These are phyloP conservation scores for Wasmannia auropunctata DNA, from an alignment of 1,140 invertebrate species.

Conservation along the genomic window DNA sequence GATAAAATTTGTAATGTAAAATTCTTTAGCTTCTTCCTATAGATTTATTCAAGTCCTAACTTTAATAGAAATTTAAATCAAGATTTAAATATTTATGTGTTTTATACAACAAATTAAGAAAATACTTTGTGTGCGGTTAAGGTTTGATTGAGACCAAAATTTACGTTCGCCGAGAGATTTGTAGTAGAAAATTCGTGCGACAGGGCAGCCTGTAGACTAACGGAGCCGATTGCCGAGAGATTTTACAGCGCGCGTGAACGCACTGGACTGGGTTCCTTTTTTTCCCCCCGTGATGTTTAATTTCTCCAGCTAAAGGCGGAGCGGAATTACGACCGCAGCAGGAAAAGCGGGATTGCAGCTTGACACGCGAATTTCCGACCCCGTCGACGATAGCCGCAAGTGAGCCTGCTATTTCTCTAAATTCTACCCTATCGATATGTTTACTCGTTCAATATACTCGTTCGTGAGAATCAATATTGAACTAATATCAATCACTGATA, in stretches of 20 bases:
- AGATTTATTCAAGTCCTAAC: neutral
- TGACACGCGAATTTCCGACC: constrained; percentile 29
- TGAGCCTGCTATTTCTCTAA: constrained; percentile 14
- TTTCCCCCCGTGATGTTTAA: constrained; percentile 17
- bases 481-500: neutral
- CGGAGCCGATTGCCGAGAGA: constrained; percentile 16
- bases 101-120: neutral
- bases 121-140: neutral
- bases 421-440: constrained; percentile 2
- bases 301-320: constrained; percentile 16
- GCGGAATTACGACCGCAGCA: constrained; percentile 5
- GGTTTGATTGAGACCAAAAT: neutral
- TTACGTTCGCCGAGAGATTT: neutral
- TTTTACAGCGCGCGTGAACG: constrained; percentile 17
- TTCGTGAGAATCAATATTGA: neutral
- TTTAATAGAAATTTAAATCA: constrained; percentile 5
- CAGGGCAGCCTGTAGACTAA: neutral
- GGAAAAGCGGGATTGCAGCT: constrained; percentile 25
- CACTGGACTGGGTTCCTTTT: constrained; percentile 13
- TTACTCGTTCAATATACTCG: neutral
- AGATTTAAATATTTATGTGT: neutral
- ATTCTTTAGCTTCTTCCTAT: neutral
- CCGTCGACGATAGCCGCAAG: constrained; percentile 15
- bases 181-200: neutral
- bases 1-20: neutral